phyloP scores from a whole-genome alignment of 2,888 invertebrate species.

The Patella ulyssiponensis region DNA sequence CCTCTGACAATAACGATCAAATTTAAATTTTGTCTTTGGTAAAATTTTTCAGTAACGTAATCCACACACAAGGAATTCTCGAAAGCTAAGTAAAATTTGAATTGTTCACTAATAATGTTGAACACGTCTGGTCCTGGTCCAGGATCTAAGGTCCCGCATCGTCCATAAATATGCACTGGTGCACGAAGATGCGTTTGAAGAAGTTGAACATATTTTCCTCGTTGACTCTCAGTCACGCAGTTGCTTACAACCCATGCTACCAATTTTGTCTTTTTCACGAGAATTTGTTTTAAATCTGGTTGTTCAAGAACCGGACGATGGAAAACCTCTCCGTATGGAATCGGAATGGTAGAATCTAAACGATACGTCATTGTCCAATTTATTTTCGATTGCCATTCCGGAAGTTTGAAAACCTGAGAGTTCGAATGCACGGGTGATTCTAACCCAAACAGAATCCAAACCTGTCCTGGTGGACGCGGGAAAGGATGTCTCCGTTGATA shows the following conservation, averaged over 20 bases:
- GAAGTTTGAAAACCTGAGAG: neutral
- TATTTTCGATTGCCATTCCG: neutral
- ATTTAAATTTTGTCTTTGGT: constrained; percentile 6
- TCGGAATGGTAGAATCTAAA: constrained; percentile 37
- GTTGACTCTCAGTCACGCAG: constrained; percentile 28
- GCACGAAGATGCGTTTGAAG: constrained; percentile 20
- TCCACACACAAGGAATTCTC: constrained; percentile 37
- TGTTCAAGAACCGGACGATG: neutral
- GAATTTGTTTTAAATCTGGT: neutral
- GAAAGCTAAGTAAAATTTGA: constrained; percentile 37
- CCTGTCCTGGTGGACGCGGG: neutral
- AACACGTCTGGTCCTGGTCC: neutral
- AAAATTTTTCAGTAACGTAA: constrained; percentile 40
- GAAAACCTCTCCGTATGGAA: constrained; percentile 26
- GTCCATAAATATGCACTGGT: constrained; percentile 31
- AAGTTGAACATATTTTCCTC: constrained; percentile 23
- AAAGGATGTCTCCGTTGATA: neutral
- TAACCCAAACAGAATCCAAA: neutral
- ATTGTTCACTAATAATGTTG: constrained; percentile 14
- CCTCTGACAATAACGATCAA: constrained; percentile 34
- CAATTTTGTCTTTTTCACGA: constrained; percentile 22
- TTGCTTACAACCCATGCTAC: constrained; percentile 28
- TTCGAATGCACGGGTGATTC: neutral
- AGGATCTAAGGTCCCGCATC: constrained; percentile 24
- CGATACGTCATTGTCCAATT: constrained; percentile 47